Percentiles rank a stretch among this genome's conserved stretches.
Conservation (phyloP, 2,888 invertebrate species). For the Danaus chrysippus region DNA sequence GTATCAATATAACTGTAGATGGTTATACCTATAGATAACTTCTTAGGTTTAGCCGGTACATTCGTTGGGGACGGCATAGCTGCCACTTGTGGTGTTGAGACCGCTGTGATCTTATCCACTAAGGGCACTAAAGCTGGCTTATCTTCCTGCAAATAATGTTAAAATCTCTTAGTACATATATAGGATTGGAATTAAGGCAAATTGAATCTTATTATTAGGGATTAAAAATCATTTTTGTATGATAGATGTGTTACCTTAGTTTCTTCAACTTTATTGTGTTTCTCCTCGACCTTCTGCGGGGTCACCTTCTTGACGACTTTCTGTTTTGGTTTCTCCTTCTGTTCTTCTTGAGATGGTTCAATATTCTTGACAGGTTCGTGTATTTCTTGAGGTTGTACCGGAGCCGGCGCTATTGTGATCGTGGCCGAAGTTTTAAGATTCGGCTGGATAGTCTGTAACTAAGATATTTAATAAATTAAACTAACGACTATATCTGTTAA, state of each 20-base stretch:
- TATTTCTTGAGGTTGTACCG: constrained; percentile 46
- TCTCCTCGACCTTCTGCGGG: constrained; percentile 53
- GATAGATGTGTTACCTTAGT: constrained; percentile 46
- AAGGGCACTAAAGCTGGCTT: constrained; percentile 54
- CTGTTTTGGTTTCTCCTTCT: constrained; percentile 52
- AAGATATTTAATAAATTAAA: constrained; percentile 6
- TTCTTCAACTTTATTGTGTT: constrained; percentile 55
- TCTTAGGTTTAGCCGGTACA: constrained; percentile 83
- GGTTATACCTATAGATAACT: constrained; percentile 82
- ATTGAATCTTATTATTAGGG: too few relatives aligned
- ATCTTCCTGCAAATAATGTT: constrained; percentile 36
- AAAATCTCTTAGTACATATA: too few relatives aligned
- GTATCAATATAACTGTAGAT: not conserved
- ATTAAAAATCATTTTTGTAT: too few relatives aligned
- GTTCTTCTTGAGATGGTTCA: constrained; percentile 46
- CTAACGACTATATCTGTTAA: too few relatives aligned
- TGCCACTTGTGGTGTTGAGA: constrained; percentile 58
- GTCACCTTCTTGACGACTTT: constrained; percentile 46
- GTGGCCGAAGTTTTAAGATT: constrained; percentile 67
- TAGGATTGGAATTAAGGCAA: too few relatives aligned
- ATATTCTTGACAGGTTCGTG: constrained; percentile 53
- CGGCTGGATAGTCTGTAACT: constrained; percentile 45
- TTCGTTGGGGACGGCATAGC: constrained; percentile 38
- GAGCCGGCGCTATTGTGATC: constrained; percentile 59
- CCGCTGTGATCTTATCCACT: constrained; percentile 64